A percentile compares a stretch with the other conserved stretches of the same genome.
phyloP scores from a whole-genome alignment of 2,888 invertebrate genomes.

The Melieria crassipennis region DNA sequence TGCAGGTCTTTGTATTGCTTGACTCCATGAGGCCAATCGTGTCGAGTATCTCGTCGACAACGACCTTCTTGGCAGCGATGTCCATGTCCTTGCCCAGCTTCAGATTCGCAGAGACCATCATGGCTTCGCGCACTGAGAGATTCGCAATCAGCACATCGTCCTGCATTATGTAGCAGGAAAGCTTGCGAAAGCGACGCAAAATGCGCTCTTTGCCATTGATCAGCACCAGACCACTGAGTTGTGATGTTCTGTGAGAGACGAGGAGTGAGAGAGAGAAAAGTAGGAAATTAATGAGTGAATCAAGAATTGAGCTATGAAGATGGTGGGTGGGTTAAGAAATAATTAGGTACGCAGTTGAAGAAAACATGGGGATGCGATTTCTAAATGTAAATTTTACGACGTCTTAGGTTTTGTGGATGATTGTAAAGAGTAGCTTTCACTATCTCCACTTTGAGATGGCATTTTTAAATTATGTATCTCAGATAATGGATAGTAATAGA shows the following conservation, averaged over 20 bases:
- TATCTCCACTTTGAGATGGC: no score
- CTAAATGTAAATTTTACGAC: no score
- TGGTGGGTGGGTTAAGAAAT: neutral
- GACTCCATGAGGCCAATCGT: slow-evolving; percentile 84
- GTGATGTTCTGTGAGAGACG: slow-evolving; percentile 75
- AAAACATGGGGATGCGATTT: neutral
- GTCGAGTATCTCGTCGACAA: slow-evolving; percentile 87
- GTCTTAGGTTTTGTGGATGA: no score
- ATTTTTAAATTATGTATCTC: no score
- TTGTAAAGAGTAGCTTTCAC: no score
- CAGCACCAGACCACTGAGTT: slow-evolving; percentile 83
- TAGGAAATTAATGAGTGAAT: neutral
- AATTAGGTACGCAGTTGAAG: neutral
- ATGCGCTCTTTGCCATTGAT: slow-evolving; percentile 91
- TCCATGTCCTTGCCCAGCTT: slow-evolving; percentile 86
- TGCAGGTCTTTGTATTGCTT: slow-evolving; percentile 80
- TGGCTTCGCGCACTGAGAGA: slow-evolving; percentile 89
- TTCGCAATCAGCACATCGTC: slow-evolving; percentile 90
- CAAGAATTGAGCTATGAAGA: neutral
- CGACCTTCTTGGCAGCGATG: slow-evolving; percentile 77
- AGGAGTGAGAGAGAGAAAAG: neutral
- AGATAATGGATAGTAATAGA: no score
- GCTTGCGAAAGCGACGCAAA: slow-evolving; percentile 86
- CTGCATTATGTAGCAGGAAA: slow-evolving; percentile 98
- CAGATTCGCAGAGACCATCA: slow-evolving; percentile 93